These are phyloP conservation scores for Cetonia aurata DNA, from an alignment of 2,888 invertebrate genomes.

Conservation along the genomic window DNA sequence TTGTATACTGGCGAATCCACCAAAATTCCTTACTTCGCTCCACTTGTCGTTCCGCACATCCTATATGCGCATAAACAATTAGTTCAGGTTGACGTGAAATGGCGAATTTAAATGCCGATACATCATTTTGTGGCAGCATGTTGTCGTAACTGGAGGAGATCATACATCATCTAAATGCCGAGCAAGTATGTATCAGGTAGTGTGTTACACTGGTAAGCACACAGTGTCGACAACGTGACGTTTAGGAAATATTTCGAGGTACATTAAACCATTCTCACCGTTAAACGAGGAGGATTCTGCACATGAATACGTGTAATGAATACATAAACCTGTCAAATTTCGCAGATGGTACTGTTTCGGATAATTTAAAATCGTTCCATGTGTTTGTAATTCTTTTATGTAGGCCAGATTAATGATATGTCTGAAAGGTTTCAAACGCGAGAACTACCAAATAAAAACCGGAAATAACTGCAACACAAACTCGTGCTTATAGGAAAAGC, in stretches of 20 bases:
- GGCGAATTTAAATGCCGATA: neutral
- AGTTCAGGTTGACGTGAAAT: neutral
- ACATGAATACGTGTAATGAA: constrained; percentile 23
- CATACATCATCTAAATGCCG: constrained; percentile 24
- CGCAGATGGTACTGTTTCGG: neutral
- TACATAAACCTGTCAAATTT: constrained; percentile 39
- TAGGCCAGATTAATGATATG: too few species aligned
- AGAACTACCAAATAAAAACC: too few species aligned
- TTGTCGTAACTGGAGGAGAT: neutral
- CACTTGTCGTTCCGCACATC: too few species aligned
- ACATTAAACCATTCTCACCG: constrained; percentile 34
- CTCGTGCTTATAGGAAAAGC: too few species aligned
- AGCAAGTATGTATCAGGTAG: neutral
- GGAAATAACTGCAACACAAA: too few species aligned
- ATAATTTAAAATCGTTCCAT: too few species aligned
- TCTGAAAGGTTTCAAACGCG: too few species aligned
- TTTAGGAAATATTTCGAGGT: neutral
- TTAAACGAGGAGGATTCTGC: constrained; percentile 37
- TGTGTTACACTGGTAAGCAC: neutral
- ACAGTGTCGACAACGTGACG: too few species aligned
- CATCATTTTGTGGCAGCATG: constrained; percentile 2
- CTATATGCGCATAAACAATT: too few species aligned
- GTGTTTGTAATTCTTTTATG: too few species aligned
- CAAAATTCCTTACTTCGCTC: too few species aligned
- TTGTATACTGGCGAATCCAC: too few species aligned